phyloP scores from a whole-genome alignment of 2,797 vertebrate species.

The Hippopotamyrus pictus region DNA sequence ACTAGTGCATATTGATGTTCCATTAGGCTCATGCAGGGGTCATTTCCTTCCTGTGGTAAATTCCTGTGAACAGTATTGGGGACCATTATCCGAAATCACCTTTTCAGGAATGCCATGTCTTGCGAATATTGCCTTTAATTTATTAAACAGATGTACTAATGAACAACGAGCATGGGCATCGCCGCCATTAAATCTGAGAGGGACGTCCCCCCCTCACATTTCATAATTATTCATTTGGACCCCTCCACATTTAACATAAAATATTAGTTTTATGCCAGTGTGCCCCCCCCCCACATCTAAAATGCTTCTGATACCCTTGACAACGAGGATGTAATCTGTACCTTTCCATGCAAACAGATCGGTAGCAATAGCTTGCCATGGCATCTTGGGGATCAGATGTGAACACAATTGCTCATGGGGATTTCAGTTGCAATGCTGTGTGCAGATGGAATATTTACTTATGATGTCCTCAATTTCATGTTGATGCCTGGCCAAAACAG shows the following conservation, averaged over 20 bases:
- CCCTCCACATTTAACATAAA: too few relatives aligned
- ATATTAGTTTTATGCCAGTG: too few relatives aligned
- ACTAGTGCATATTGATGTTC: conserved; percentile 1
- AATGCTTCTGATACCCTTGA: too few relatives aligned
- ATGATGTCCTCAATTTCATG: background rate
- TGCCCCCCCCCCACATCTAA: too few relatives aligned
- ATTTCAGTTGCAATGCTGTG: background rate
- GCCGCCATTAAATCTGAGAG: too few relatives aligned
- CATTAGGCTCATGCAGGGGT: background rate
- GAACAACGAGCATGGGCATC: too few relatives aligned
- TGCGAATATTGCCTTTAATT: background rate
- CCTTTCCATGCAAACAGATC: background rate
- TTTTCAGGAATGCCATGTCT: background rate
- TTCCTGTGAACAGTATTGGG: background rate
- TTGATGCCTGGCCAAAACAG: background rate
- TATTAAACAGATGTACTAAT: background rate
- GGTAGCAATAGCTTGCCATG: background rate
- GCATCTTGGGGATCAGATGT: background rate
- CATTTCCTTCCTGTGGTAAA: background rate
- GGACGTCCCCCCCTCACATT: too few relatives aligned
- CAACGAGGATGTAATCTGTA: background rate
- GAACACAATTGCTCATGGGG: background rate
- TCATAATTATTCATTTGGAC: too few relatives aligned
- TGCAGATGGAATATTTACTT: background rate
- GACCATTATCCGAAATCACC: background rate